Evolutionary conservation across 1,140 invertebrate genomes (phyloP), one percentile per base, ranked within the genome.

Genomic region (Eriocheir sinensis): DNA sequence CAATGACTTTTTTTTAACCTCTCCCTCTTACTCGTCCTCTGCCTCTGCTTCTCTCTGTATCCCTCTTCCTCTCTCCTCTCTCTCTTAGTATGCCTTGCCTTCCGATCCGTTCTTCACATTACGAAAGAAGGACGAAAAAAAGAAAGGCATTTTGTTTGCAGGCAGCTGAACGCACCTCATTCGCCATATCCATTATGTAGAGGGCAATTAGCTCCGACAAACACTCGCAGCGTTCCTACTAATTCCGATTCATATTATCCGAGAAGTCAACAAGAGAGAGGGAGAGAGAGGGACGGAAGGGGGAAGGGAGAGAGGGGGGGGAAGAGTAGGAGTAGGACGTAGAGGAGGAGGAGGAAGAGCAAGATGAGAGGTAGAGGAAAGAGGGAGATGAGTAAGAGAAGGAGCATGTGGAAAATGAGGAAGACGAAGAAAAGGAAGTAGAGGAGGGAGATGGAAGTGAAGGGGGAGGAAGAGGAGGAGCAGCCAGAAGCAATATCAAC

Each of bases 141-240:
- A 93, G 80, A 89, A 48, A 72, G 17, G 44, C 40, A 80, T 93
- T 93, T 93, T 93, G 92, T 93, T 93, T 93, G 92, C 85, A 93
- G 92, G 85, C 92, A 93, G 92, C 41, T 93, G 85, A 93, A 93
- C 85, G 92, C 81, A 38, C 92, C 89, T 93, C 92, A 93, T 93
- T 93, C 92, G 92, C 92, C 92, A 93, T 93, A 93, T 93, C 92
- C 92, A 93, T 93, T 93, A 93, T 93, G 92, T 93, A 93, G 86
- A 89, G 92, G 92, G 92, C 92, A 93, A 93, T 93, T 93, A 93
- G 85, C 92, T 93, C 92, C 36, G 92, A 93, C 92, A 93, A 93
- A 93, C 92, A 93, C 92, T 93, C 92, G 12, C 92, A 72, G 85
- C 86, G 60, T 60, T 93, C 85, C 92, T 93, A 89, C 92, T 88